These are phyloP conservation scores for Holotrichia oblita DNA, from an alignment of 1,140 invertebrate genomes.

Conservation along the genomic window DNA sequence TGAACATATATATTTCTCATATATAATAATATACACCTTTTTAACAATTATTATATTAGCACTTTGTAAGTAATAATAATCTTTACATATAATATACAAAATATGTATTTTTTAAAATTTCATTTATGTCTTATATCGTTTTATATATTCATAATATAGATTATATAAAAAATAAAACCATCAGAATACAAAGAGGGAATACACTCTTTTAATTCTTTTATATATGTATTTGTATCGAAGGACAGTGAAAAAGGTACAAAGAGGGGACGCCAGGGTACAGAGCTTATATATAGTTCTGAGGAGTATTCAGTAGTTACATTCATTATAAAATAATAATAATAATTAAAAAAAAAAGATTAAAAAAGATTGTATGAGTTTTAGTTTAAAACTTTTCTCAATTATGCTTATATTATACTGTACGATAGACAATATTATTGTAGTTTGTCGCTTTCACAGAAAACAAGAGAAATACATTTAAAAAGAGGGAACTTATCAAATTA, in stretches of 20 bases:
- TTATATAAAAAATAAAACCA: constrained; percentile 40
- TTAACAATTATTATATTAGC: constrained; percentile 46
- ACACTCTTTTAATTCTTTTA: background rate
- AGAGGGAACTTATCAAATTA: constrained; percentile 45
- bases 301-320: background rate
- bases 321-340: constrained; percentile 21
- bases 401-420: background rate
- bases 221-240: background rate
- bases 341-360: constrained; percentile 14
- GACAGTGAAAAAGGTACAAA: background rate
- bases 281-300: background rate
- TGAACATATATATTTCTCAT: constrained; percentile 41
- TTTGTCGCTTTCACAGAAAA: constrained; percentile 52
- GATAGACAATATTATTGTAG: background rate
- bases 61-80: constrained; percentile 46
- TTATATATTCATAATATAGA: constrained; percentile 33
- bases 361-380: constrained; percentile 37
- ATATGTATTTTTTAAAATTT: constrained; percentile 12
- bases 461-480: constrained; percentile 38
- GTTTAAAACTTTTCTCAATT: constrained; percentile 2
- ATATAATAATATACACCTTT: constrained; percentile 48
- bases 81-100: constrained; percentile 53
- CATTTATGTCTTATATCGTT: background rate
- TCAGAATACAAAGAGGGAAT: constrained; percentile 23
- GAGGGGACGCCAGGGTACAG: background rate